phyloP scores from a whole-genome alignment of 2,113 vertebrate genomes.

The Raja brachyura region DNA sequence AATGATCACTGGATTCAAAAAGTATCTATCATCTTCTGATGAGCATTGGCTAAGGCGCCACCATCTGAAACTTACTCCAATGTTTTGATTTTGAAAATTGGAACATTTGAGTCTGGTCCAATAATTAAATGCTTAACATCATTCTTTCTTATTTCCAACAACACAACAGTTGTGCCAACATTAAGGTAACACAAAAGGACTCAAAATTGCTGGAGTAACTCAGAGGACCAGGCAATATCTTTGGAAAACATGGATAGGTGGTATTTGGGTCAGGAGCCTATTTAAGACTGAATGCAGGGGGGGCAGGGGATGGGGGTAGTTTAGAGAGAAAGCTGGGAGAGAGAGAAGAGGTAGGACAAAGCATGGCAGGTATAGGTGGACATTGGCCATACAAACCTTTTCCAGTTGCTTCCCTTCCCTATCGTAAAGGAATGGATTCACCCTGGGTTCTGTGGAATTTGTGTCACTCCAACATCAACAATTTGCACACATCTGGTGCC shows the following conservation, averaged over 20 bases:
- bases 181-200: neutral
- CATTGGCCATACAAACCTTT: too few relatives aligned
- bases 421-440: neutral
- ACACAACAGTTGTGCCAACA: neutral
- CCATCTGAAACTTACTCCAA: neutral
- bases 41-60: neutral
- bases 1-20: neutral
- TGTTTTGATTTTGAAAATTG: neutral
- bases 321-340: too few relatives aligned
- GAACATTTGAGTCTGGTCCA: neutral
- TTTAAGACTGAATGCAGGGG: too few relatives aligned
- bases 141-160: neutral
- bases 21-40: neutral
- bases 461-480: neutral
- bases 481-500: neutral
- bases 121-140: neutral
- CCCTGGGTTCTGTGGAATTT: neutral
- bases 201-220: too few relatives aligned
- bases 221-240: too few relatives aligned
- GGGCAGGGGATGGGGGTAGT: too few relatives aligned
- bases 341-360: too few relatives aligned
- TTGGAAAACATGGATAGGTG: too few relatives aligned
- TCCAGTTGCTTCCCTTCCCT: neutral
- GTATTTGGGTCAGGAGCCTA: too few relatives aligned
- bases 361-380: too few relatives aligned